Evolutionary conservation across 2,113 vertebrate genomes (phyloP).

Genomic region (Lanius collurio): DNA sequence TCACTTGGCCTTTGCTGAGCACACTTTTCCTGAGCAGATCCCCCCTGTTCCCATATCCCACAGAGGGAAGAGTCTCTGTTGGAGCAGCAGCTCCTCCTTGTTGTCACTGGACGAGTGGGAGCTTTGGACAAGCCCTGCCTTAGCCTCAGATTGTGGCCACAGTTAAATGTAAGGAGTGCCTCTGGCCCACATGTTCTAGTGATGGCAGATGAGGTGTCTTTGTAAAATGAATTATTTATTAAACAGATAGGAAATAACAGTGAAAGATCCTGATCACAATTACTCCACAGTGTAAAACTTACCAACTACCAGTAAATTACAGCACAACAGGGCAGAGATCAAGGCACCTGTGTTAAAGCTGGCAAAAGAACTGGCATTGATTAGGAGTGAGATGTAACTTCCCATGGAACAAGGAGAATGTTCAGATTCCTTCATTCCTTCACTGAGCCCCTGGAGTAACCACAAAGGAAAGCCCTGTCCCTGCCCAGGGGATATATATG

Average conservation of each 20-base stretch:
- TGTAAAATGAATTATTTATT: not conserved
- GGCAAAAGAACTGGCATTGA: not conserved
- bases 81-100: not conserved
- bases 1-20: not conserved
- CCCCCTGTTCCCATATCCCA: fast-evolving
- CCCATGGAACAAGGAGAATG: not conserved
- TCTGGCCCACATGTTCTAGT: too few species aligned
- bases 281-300: fast-evolving
- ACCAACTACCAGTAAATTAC: fast-evolving
- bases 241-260: not conserved
- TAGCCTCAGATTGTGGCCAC: not conserved
- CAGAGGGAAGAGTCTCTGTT: not conserved
- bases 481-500: not conserved
- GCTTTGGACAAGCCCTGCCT: not conserved
- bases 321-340: not conserved
- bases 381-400: too few species aligned
- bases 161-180: not conserved
- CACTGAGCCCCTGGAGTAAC: not conserved
- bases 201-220: not conserved
- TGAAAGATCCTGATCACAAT: too few species aligned
- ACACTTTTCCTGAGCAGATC: not conserved
- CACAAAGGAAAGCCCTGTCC: not conserved
- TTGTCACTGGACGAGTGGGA: not conserved
- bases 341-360: not conserved
- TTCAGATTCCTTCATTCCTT: not conserved